Evolutionary conservation across 2,797 vertebrate species (phyloP).

Genomic region (Podargus strigoides): DNA sequence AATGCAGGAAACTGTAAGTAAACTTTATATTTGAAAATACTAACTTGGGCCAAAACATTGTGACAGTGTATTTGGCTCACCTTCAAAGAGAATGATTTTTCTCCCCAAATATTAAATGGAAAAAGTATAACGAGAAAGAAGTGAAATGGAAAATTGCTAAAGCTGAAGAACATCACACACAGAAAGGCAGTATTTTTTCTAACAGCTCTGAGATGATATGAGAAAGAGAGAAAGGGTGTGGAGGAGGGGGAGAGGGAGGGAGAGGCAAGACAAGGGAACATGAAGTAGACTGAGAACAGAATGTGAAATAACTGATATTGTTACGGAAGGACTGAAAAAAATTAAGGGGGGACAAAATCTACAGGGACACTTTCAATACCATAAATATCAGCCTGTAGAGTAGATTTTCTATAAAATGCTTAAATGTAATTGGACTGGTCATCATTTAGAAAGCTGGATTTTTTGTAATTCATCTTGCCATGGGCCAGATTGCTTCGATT

Average conservation of each 20-base stretch:
- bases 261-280: constrained; percentile 27
- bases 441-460: not conserved
- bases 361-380: not conserved
- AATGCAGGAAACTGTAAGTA: constrained; percentile 48
- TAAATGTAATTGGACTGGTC: not conserved
- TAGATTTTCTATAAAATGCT: not conserved
- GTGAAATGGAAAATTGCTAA: constrained; percentile 69
- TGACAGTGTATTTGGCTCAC: not conserved
- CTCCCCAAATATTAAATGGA: constrained; percentile 54
- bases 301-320: constrained; percentile 26
- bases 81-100: constrained; percentile 36
- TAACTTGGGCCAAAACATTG: constrained; percentile 6
- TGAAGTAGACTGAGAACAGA: constrained; percentile 34
- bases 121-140: constrained; percentile 59
- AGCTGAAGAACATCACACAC: constrained; percentile 40
- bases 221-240: constrained; percentile 25
- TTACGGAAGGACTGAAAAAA: constrained; percentile 25
- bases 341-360: not conserved
- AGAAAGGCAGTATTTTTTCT: constrained; percentile 22
- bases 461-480: not conserved
- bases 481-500: not conserved
- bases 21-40: constrained; percentile 41
- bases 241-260: not conserved
- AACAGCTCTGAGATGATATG: constrained; percentile 48
- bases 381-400: not conserved